Evolutionary conservation across 2,797 vertebrate genomes (phyloP).

Genomic region (Sebastes paucispinis): DNA sequence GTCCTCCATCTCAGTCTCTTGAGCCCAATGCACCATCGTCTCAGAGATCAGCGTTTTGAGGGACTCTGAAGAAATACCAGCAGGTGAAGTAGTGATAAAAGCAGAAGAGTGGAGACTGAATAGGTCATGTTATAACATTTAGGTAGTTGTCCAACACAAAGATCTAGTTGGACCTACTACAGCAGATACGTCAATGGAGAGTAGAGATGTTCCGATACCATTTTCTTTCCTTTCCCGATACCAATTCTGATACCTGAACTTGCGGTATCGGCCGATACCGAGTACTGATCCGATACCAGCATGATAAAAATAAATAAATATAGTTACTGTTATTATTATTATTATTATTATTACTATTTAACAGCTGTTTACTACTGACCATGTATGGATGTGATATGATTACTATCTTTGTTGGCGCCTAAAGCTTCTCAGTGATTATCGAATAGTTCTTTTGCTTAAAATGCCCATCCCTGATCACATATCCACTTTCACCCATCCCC

Average conservation of each 20-base stretch:
- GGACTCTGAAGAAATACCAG: constrained; percentile 77
- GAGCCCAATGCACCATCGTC: constrained; percentile 92
- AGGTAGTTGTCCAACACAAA: not conserved
- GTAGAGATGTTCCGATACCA: too few species aligned
- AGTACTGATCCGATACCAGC: too few species aligned
- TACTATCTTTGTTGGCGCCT: too few species aligned
- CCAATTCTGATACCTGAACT: too few species aligned
- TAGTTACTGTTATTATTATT: too few species aligned
- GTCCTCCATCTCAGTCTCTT: constrained; percentile 90
- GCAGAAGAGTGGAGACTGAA: not conserved
- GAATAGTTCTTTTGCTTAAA: not conserved
- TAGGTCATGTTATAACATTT: accelerated
- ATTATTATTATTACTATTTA: too few species aligned
- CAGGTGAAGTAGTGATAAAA: not conserved
- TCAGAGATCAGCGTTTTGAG: constrained; percentile 91
- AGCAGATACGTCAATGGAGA: not conserved
- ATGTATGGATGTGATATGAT: too few species aligned
- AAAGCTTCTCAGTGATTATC: not conserved
- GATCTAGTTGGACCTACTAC: not conserved
- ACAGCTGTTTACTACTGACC: too few species aligned
- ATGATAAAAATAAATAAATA: too few species aligned
- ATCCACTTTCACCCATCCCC: not conserved
- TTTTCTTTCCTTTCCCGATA: accelerated
- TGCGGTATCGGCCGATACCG: too few species aligned
- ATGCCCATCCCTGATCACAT: not conserved